These are phyloP conservation scores for Bombus consobrinus DNA, from an alignment of 1,140 invertebrate genomes.

Conservation along the genomic window DNA sequence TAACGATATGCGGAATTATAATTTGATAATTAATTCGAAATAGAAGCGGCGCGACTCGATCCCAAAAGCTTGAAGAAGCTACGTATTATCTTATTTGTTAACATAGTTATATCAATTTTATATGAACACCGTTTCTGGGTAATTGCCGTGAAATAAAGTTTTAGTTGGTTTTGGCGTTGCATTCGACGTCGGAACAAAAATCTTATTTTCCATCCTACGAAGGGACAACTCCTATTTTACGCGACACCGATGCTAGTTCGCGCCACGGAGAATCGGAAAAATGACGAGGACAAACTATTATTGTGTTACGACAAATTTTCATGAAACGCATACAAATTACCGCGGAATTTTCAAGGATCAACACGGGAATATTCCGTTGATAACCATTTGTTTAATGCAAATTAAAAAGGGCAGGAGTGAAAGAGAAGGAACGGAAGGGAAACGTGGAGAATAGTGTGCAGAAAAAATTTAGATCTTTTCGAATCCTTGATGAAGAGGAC, in stretches of 20 bases:
- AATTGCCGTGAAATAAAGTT: neutral
- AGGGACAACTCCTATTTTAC: neutral
- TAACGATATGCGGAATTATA: neutral
- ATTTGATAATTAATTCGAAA: no score
- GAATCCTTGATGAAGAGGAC: neutral
- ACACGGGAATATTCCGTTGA: neutral
- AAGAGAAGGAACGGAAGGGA: neutral
- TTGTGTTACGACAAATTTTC: conserved; percentile 11
- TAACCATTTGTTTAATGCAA: neutral
- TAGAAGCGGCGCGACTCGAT: no score
- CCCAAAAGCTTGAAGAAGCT: no score
- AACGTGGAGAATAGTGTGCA: neutral
- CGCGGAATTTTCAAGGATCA: neutral
- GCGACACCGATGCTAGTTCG: neutral
- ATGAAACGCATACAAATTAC: conserved; percentile 8
- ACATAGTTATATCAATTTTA: neutral
- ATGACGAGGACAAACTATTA: neutral
- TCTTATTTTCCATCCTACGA: neutral
- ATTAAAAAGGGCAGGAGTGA: no score
- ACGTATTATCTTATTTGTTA: neutral
- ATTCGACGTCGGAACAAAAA: neutral
- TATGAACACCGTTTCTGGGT: neutral
- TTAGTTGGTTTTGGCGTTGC: neutral
- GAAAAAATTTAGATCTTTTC: neutral
- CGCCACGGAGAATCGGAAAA: neutral